These are phyloP conservation scores for Druon quercuslanigerum DNA, from an alignment of 1,140 invertebrate genomes.

Conservation along the genomic window DNA sequence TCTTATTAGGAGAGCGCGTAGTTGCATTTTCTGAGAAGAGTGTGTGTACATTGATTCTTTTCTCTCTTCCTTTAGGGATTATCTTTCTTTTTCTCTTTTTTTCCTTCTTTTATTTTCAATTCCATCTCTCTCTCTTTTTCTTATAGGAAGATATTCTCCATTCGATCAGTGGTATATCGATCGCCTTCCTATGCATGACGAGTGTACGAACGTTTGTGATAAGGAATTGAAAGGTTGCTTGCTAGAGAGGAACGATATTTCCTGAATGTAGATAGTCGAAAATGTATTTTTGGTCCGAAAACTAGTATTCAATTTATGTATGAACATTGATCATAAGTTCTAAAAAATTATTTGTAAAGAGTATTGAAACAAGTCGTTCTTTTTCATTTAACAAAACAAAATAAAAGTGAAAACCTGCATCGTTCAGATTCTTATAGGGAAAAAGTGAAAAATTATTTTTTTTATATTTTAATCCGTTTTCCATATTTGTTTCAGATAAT, in stretches of 20 bases:
- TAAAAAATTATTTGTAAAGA: too few species aligned
- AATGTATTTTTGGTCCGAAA: neutral
- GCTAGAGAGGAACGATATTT: constrained; percentile 14
- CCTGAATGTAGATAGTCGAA: constrained; percentile 17
- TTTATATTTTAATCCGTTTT: too few species aligned
- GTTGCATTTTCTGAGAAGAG: constrained; percentile 13
- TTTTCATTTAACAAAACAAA: too few species aligned
- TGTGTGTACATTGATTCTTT: constrained; percentile 1
- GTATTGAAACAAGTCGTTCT: too few species aligned
- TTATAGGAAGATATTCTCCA: neutral
- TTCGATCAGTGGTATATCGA: constrained; percentile 13
- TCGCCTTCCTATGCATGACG: constrained; percentile 2
- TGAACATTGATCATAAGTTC: too few species aligned
- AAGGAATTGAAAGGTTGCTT: constrained; percentile 23
- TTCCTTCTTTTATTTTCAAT: too few species aligned
- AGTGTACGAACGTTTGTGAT: constrained; percentile 22
- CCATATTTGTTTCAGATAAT: too few species aligned
- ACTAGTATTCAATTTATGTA: neutral
- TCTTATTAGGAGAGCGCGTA: constrained; percentile 13
- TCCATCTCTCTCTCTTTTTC: neutral
- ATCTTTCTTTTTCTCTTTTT: constrained; percentile 3
- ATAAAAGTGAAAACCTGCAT: too few species aligned
- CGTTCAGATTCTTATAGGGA: too few species aligned
- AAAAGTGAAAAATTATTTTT: too few species aligned
- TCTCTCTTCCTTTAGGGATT: neutral